Evolutionary conservation across 2,888 invertebrate species (phyloP).

Genomic region (Sclerodermus sp.): DNA sequence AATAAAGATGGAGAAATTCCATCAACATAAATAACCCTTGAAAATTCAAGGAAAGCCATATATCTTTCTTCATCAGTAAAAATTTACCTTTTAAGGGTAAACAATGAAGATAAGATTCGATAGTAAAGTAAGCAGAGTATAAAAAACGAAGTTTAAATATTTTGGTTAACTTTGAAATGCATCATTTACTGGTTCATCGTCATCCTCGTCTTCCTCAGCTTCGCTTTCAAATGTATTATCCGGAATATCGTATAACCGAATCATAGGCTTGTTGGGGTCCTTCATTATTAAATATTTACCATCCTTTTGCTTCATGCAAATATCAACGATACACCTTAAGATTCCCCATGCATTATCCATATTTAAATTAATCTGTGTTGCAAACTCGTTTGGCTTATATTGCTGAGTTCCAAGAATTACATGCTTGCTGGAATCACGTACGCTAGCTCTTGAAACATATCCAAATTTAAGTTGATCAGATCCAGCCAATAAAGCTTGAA

Average conservation of each 20-base stretch:
- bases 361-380: constrained; percentile 96
- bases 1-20: constrained; percentile 4
- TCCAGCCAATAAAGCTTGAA: constrained; percentile 90
- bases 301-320: constrained; percentile 95
- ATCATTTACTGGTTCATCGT: constrained; percentile 62
- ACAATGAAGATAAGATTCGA: no score
- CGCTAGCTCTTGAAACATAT: constrained; percentile 94
- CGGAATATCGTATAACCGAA: constrained; percentile 96
- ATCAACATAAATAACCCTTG: neutral
- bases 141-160: no score
- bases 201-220: constrained; percentile 86
- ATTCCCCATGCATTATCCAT: constrained; percentile 99
- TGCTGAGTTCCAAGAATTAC: constrained; percentile 96
- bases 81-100: no score
- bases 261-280: constrained; percentile 98
- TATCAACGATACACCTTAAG: constrained; percentile 93
- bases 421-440: constrained; percentile 93
- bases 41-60: neutral
- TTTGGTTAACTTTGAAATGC: constrained; percentile 53
- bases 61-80: neutral
- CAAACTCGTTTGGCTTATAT: constrained; percentile 98
- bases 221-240: constrained; percentile 98
- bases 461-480: constrained; percentile 98
- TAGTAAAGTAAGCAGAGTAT: no score
- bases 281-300: constrained; percentile 98